Conservation (phyloP, 2,797 vertebrate genomes). For the Trematocara caparti region DNA sequence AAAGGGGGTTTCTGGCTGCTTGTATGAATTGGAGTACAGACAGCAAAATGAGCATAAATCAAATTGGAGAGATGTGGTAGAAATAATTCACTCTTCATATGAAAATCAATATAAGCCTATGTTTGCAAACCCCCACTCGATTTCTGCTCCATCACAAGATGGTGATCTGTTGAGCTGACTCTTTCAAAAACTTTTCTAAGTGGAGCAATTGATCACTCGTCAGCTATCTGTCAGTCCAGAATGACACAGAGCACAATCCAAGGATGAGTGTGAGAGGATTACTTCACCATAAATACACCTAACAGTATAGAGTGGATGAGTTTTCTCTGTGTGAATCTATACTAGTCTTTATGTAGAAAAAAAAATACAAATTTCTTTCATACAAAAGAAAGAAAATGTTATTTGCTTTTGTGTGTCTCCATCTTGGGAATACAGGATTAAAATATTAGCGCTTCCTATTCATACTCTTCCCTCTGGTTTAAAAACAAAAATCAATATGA, state of each 20-base stretch:
- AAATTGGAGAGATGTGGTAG: conserved; percentile 12
- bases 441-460: conserved; percentile 62
- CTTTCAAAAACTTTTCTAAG: conserved; percentile 15
- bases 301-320: background rate
- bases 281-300: background rate
- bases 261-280: background rate
- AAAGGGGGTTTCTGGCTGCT: background rate
- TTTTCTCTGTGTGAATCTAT: background rate
- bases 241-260: background rate
- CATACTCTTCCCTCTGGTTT: conserved; percentile 50
- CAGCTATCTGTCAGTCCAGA: conserved; percentile 9
- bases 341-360: background rate
- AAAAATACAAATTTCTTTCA: background rate
- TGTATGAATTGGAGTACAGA: conserved; percentile 21
- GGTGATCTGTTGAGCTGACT: background rate
- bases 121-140: conserved; percentile 27
- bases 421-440: conserved; percentile 54
- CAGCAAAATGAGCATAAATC: conserved; percentile 24
- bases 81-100: conserved; percentile 34
- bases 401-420: conserved; percentile 29
- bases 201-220: conserved; percentile 26
- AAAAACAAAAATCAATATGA: conserved; percentile 60
- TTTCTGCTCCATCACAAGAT: conserved; percentile 1
- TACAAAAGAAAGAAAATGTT: background rate
- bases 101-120: conserved; percentile 32